Evolutionary conservation across 2,113 vertebrate species (phyloP).

Genomic region (Petrocephalus microphthalmus): DNA sequence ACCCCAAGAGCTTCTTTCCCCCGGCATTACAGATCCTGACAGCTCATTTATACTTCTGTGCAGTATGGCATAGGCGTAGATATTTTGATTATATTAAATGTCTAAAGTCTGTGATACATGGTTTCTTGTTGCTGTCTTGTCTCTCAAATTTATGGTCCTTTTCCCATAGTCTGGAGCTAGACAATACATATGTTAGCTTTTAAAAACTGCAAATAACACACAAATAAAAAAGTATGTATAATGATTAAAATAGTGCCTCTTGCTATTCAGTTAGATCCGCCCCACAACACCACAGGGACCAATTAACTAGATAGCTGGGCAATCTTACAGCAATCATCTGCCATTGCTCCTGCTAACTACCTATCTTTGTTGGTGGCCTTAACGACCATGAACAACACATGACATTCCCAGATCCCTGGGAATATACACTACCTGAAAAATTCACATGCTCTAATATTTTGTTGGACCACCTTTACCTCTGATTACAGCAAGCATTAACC

Average conservation of each 20-base stretch:
- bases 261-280: neutral
- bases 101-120: neutral
- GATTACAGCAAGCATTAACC: too few species aligned
- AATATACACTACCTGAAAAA: too few species aligned
- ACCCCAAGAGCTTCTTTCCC: too few species aligned
- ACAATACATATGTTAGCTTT: neutral
- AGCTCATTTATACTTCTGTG: too few species aligned
- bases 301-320: neutral
- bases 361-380: neutral
- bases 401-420: neutral
- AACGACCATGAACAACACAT: neutral
- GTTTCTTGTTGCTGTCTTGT: neutral
- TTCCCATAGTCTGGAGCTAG: neutral
- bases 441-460: too few species aligned
- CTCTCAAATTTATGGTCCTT: neutral
- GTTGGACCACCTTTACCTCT: too few species aligned
- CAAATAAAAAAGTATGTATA: neutral
- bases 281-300: neutral
- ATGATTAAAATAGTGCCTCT: neutral
- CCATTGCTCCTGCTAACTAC: neutral
- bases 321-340: neutral
- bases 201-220: neutral
- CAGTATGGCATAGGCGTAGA: too few species aligned
- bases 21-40: too few species aligned
- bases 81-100: neutral